Evolutionary conservation across 2,797 vertebrate genomes (phyloP), one percentile per base, ranked within the genome.

Genomic region (Eulemur coronatus): DNA sequence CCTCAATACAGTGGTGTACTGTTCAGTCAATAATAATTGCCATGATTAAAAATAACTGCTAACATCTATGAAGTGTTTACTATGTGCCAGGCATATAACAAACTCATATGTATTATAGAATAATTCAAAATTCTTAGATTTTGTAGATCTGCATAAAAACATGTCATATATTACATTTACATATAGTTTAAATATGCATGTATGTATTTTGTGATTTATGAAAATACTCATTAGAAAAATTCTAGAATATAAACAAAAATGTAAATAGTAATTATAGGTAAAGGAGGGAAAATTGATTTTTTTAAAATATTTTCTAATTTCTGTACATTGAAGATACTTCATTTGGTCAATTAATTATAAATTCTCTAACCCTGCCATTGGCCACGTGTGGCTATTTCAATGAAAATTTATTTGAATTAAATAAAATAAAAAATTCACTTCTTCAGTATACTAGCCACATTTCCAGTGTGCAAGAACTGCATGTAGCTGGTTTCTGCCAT

Each of bases 381-480:
- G 48, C 9, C 57, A 91, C 28, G 50, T 89, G 24, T 41, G 7
- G 26, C 59, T 92, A 65, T 73, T 90, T 84, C 65, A 70, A 30
- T 96, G 46, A 94, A 89, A 78, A 55, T 55, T 59, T 20, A 69
- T 50, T 65, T 26, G 91, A 91, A 57, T 93, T 26, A 59, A 94
- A 57, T 84, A 63, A 90, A 86, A 82, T 84, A 1, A 84, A 94
- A 88, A 59, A 48, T 87, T 65, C 10, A 46, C 24, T 63, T 90
- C 35, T 43, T 73, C 14, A n/a, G 1, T 17, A 52, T 26, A 33
- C 38, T 48, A 89, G 28, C 33, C 20, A 48, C 14, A 43, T 52
- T 92, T 86, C 14, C 20, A 55, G 12, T 76, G 38, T 13, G 80
- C 86, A 65, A 6, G 41, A 57, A 20, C 35, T 61, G 1, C 46